Evolutionary conservation across 2,888 invertebrate species (phyloP).

Genomic region (Electrophaes corylata): DNA sequence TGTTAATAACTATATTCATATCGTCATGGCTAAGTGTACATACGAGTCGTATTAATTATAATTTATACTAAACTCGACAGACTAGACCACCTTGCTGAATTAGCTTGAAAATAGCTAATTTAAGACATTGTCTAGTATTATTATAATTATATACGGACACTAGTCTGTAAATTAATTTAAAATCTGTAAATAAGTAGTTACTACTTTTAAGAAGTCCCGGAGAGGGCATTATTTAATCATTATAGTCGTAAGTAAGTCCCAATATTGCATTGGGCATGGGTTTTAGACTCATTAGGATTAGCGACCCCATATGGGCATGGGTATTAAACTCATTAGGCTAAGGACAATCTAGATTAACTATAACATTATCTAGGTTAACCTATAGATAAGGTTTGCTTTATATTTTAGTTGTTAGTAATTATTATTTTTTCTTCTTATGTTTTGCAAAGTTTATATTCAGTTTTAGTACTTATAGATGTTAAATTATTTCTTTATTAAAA

Average conservation of each 20-base stretch:
- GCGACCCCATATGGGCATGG: constrained; percentile 26
- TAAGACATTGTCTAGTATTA: background rate
- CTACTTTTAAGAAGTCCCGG: constrained; percentile 14
- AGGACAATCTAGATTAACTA: constrained; percentile 7
- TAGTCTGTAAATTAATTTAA: background rate
- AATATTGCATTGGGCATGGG: constrained; percentile 7
- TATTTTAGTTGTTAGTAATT: background rate
- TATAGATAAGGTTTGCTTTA: constrained; percentile 15
- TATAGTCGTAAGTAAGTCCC: constrained; percentile 15
- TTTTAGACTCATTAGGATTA: constrained; percentile 16
- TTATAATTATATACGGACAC: constrained; percentile 19
- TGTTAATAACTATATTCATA: constrained; percentile 22
- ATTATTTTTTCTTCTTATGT: background rate
- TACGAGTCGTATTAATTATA: constrained; percentile 16
- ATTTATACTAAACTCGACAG: constrained; percentile 7
- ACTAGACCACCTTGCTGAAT: background rate
- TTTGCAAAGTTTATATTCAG: constrained; percentile 17
- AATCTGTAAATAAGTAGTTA: constrained; percentile 17
- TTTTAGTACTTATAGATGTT: constrained; percentile 21
- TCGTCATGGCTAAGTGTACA: constrained; percentile 22
- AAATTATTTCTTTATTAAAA: constrained; percentile 10
- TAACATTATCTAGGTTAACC: no score
- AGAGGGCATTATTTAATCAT: constrained; percentile 14
- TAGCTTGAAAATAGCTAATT: background rate
- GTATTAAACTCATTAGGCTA: constrained; percentile 21